phyloP scores from a whole-genome alignment of 1,140 invertebrate species.

The Bombus sibiricus region DNA sequence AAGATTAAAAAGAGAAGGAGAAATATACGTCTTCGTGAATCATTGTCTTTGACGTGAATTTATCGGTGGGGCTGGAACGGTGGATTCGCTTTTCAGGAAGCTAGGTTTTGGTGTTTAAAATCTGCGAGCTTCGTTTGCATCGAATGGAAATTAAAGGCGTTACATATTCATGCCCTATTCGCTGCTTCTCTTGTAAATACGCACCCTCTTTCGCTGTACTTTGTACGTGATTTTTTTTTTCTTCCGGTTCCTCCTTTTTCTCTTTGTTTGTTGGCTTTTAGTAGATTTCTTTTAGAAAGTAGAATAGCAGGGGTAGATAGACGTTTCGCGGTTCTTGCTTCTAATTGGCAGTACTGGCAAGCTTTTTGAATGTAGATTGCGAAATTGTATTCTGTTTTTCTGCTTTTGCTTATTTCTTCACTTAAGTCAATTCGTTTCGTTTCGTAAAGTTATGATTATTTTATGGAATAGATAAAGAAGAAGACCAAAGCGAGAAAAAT shows the following conservation, averaged over 20 bases:
- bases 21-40: slow-evolving; percentile 36
- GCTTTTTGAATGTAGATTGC: not conserved
- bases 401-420: too few relatives aligned
- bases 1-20: not conserved
- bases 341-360: not conserved
- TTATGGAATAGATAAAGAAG: not conserved
- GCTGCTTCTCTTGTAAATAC: not conserved
- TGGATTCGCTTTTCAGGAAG: slow-evolving; percentile 5
- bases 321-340: not conserved
- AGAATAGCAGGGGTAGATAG: too few relatives aligned
- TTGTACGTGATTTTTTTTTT: not conserved
- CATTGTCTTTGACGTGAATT: slow-evolving; percentile 51
- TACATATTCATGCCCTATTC: slow-evolving; percentile 30
- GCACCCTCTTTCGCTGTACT: not conserved
- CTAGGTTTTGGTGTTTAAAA: slow-evolving; percentile 21
- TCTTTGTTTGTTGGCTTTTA: not conserved
- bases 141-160: slow-evolving; percentile 39
- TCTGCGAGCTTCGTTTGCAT: slow-evolving; percentile 16
- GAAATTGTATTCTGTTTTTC: too few relatives aligned
- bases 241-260: not conserved
- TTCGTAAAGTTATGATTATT: not conserved
- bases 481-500: not conserved
- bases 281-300: not conserved
- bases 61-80: slow-evolving; percentile 12
- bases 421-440: not conserved